Percentiles rank a stretch among this genome's conserved stretches.
phyloP scores from a whole-genome alignment of 2,113 vertebrate genomes.

The Clarias magur region DNA sequence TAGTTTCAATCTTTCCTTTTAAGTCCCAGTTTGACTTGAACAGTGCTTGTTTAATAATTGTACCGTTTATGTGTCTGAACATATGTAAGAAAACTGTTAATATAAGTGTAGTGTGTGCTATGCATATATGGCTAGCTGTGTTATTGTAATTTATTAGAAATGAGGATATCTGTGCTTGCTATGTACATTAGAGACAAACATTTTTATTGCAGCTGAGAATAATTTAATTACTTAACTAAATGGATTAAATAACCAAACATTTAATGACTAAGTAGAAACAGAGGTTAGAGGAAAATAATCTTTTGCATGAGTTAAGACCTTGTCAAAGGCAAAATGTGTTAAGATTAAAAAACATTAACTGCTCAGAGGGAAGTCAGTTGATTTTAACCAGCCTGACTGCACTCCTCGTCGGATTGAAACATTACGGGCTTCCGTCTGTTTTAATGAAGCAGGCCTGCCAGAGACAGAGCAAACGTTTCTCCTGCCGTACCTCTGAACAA shows the following conservation, averaged over 20 bases:
- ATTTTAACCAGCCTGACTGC: conserved; percentile 52
- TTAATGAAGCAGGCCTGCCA: conserved; percentile 47
- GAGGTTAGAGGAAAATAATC: background rate
- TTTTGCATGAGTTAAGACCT: conserved; percentile 22
- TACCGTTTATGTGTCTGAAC: background rate
- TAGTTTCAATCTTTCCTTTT: too few relatives aligned
- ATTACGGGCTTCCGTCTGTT: conserved; percentile 33
- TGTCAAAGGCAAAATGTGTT: conserved; percentile 6
- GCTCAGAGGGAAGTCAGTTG: background rate
- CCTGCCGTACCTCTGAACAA: conserved; percentile 64
- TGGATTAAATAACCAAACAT: background rate
- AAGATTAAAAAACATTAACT: background rate
- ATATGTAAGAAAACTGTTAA: background rate
- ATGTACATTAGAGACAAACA: background rate
- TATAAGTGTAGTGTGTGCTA: background rate
- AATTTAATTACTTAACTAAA: background rate
- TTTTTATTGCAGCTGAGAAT: background rate
- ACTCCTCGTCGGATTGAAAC: conserved; percentile 41
- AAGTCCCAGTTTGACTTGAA: too few relatives aligned
- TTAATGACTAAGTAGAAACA: background rate
- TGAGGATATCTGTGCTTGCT: background rate
- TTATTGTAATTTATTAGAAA: background rate
- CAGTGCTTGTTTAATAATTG: background rate
- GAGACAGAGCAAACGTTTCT: conserved; percentile 34
- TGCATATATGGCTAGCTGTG: background rate